Evolutionary conservation across 37 sponge, comb jelly and placozoan genomes (phyloP).

Genomic region (Cladorhizidae sp.): DNA sequence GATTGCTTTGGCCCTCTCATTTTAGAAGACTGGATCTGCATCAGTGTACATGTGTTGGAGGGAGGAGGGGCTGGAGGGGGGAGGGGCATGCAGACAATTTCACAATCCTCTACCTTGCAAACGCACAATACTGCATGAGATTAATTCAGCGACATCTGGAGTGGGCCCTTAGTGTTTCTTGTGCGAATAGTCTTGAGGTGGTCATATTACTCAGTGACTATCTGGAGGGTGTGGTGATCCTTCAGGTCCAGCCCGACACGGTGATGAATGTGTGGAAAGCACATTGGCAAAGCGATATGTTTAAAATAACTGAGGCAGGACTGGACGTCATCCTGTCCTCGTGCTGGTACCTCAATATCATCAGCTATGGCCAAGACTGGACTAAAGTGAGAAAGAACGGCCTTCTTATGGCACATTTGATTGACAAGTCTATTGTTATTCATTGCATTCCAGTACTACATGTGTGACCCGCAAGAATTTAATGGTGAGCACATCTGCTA

Average conservation of each 20-base stretch:
- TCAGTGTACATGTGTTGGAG: background rate
- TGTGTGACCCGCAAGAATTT: conserved; percentile 85
- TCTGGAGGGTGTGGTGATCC: background rate
- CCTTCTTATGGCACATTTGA: background rate
- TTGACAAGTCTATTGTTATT: background rate
- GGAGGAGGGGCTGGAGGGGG: too few relatives aligned
- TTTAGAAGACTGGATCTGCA: too few relatives aligned
- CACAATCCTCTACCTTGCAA: too few relatives aligned
- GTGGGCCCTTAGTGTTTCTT: background rate
- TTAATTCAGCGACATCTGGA: background rate
- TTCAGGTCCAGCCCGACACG: conserved; percentile 79
- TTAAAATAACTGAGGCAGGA: conserved; percentile 66
- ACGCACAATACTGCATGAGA: too few relatives aligned
- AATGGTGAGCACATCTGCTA: conserved; percentile 45
- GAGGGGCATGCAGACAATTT: too few relatives aligned
- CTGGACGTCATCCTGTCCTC: conserved; percentile 80
- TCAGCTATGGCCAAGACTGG: conserved; percentile 85
- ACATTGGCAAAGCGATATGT: conserved; percentile 67
- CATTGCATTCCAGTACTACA: conserved; percentile 60
- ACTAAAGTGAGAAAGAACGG: conserved; percentile 38
- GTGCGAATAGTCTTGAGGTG: background rate
- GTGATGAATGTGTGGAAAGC: conserved; percentile 94
- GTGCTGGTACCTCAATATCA: conserved; percentile 94
- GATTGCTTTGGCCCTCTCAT: too few relatives aligned
- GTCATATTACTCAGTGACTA: background rate